phyloP scores from a whole-genome alignment of 2,888 invertebrate species.

The Odontomyia ornata region DNA sequence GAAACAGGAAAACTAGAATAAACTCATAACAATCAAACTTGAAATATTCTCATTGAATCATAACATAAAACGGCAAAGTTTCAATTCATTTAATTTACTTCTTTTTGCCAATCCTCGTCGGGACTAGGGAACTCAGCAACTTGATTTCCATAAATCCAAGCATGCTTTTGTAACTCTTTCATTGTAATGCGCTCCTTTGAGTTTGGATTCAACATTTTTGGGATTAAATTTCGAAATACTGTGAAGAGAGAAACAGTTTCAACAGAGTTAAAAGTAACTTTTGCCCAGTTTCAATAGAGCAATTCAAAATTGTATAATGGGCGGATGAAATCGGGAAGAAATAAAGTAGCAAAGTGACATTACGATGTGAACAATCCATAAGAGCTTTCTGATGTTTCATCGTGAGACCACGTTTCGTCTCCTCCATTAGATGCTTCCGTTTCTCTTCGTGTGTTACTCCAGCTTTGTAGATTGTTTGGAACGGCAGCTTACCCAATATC shows the following conservation, averaged over 20 bases:
- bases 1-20: background rate
- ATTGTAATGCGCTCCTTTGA: constrained; percentile 52
- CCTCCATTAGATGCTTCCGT: constrained; percentile 70
- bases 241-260: background rate
- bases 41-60: background rate
- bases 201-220: constrained; percentile 52
- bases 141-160: constrained; percentile 52
- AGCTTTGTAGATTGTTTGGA: constrained; percentile 65
- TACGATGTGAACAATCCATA: constrained; percentile 49
- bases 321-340: constrained; percentile 44
- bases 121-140: constrained; percentile 49
- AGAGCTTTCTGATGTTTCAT: constrained; percentile 67
- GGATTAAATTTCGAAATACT: constrained; percentile 53
- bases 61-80: background rate
- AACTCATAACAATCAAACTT: background rate
- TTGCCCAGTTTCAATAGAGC: constrained; percentile 15
- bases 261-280: background rate
- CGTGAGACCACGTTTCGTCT: constrained; percentile 73
- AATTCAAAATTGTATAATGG: constrained; percentile 17
- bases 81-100: constrained; percentile 44
- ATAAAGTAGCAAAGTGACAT: constrained; percentile 45
- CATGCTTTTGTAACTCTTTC: constrained; percentile 52
- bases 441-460: constrained; percentile 67
- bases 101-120: constrained; percentile 49
- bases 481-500: constrained; percentile 77